Percentiles rank a stretch among this genome's conserved stretches.
These are phyloP conservation scores for Cavia porcellus DNA, from an alignment of 2,113 vertebrate genomes.

Conservation along the genomic window DNA sequence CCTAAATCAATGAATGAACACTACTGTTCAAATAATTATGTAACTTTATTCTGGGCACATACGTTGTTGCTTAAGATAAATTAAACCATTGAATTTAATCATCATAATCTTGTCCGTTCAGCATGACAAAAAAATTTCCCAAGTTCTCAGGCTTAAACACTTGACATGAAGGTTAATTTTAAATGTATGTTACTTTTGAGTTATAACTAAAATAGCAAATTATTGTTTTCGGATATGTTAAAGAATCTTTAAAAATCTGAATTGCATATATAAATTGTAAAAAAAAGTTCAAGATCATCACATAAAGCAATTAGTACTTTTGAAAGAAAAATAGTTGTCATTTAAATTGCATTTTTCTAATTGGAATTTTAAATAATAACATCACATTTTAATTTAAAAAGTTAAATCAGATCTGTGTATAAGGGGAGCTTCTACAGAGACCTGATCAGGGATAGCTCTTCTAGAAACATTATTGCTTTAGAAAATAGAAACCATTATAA, in stretches of 20 bases:
- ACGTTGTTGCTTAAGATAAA: slow-evolving; percentile 30
- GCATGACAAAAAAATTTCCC: not conserved
- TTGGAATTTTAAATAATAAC: slow-evolving; percentile 50
- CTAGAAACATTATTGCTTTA: not conserved
- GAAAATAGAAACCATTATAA: not conserved
- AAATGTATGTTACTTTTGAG: not conserved
- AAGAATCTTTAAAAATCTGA: not conserved
- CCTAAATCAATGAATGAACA: not conserved
- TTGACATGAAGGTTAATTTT: slow-evolving; percentile 8
- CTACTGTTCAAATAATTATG: slow-evolving; percentile 9
- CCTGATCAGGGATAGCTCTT: not conserved
- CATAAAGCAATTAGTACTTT: not conserved
- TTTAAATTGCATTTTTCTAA: slow-evolving; percentile 34
- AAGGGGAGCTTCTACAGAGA: not conserved
- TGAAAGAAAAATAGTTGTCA: not conserved
- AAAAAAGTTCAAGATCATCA: not conserved
- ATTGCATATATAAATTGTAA: not conserved
- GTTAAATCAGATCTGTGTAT: not conserved
- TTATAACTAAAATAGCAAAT: slow-evolving; percentile 14
- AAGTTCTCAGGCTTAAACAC: slow-evolving; percentile 38
- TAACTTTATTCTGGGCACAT: slow-evolving; percentile 13
- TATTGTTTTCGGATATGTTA: not conserved
- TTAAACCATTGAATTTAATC: slow-evolving; percentile 32
- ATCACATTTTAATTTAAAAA: not conserved
- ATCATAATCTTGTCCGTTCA: not conserved